Evolutionary conservation across 2,888 invertebrate genomes (phyloP), one percentile per base, ranked within the genome.

Genomic region (Stramonita haemastoma): DNA sequence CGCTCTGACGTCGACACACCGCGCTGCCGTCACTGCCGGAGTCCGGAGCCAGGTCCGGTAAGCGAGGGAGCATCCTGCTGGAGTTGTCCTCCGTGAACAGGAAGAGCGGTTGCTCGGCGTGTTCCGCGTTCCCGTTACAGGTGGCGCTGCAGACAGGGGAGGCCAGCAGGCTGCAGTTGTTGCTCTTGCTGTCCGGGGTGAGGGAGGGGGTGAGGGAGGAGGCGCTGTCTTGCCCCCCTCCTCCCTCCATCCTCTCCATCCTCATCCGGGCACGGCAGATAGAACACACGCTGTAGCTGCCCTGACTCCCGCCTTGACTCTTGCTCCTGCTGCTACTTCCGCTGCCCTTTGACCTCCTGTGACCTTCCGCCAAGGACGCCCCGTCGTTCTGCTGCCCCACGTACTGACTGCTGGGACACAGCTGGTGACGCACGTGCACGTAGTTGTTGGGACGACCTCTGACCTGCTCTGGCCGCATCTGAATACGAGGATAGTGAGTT

Each of bases 371-470:
- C 85, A 46, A 85, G 85, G 89, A 89, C 87, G 57, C 87, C 36
- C 34, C 87, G 34, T 81, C 89, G 77, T 73, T 79, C 26, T 87
- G 84, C 60, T 83, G 87, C 34, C 92, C 92, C 15, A 92, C 92
- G 89, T 87, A 92, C 60, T 91, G 90, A 73, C 90, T 92, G 60
- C 91, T 88, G 88, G 91, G 92, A 87, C 91, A 92, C 26, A 92
- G 87, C 85, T 91, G 91, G 79, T 90, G 86, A 46, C 92, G 73
- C 22, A 92, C 91, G 87, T 92, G 92, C 17, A 92, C 92, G 87
- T 92, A 92, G 56, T 91, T 90, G 29, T 91, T 86, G 32, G 86
- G 87, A 29, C 88, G 66, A 87, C 87, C 73, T 36, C n/a, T 73
- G 70, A 0, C 46, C 46, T 36, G 73, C 15, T 13, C 46, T 0